Evolutionary conservation across 2,888 invertebrate species (phyloP), one percentile per base, ranked within the genome.

Genomic region (Caradrina clavipalpis): DNA sequence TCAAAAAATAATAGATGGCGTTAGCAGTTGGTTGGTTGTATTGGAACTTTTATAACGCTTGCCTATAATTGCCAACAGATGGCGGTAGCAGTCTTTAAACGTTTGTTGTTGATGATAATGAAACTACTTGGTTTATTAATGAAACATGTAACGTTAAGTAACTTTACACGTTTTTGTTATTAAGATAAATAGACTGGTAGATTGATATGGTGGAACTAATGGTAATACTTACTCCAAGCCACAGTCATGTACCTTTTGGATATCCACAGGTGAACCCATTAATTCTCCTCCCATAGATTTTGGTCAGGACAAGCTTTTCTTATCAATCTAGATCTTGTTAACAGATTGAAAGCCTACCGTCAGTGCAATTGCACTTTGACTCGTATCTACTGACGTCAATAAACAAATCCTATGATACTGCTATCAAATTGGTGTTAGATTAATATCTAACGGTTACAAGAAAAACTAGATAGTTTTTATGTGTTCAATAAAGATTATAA

Each of bases 1-100:
- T n/a, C 0, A 11, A 15, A 5, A 21, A 56, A 42, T 54, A 71
- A 76, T 61, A 89, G 90, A 89, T 89, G 89, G 79, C 87, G 82
- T 66, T 77, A 85, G 60, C 31, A 35, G 79, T 82, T 54, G 49
- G 39, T 47, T 74, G 65, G 19, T 54, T n/a, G 51, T 0, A 49
- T 3, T 47, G 1, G 2, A 13, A 8, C 3, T 17, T 45, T 11
- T 39, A 21, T 6, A 42, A 42, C 21, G 19, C 8, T 22, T 26
- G 50, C 19, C n/a, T 4, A 13, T 39, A 17, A 22, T 22, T 21
- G 13, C 11, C 55, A 63, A 68, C 0, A 81, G 81, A 63, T 81
- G 65, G 45, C 63, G 49, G 26, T 66, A 71, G 57, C 21, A 35
- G 53, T 60, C 10, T 35, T 7, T n/a, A 62, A 19, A n/a, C 17